A percentile compares a stretch with the other conserved stretches of the same genome.
Evolutionary conservation across 2,888 invertebrate genomes (phyloP).

Genomic region (Sepiola atlantica): DNA sequence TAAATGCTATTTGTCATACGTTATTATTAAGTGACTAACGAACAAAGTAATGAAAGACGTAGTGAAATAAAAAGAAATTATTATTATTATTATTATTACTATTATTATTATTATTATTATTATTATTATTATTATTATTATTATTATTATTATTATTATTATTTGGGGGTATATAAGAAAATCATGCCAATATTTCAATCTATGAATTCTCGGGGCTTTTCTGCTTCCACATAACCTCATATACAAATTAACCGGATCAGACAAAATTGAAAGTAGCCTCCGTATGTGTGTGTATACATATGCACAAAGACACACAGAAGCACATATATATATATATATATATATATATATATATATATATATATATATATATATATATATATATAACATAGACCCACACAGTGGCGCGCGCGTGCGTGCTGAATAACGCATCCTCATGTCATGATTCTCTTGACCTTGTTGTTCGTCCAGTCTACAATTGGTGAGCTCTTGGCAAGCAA

Average conservation of each 20-base stretch:
- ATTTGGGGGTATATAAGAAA: not conserved
- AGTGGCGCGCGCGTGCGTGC: not conserved
- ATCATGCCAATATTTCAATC: not conserved
- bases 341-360: not conserved
- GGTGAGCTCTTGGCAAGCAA: conserved; percentile 34
- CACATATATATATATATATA: not conserved
- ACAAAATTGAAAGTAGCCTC: not conserved
- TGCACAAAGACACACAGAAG: too few species aligned
- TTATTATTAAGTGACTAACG: too few species aligned
- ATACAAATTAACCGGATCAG: not conserved
- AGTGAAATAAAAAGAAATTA: not conserved
- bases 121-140: too few species aligned
- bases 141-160: not conserved
- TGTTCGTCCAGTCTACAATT: conserved; percentile 34
- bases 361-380: not conserved
- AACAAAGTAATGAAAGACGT: not conserved
- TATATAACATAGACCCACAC: not conserved
- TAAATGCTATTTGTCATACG: not conserved
- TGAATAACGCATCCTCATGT: conserved; percentile 33
- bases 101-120: too few species aligned
- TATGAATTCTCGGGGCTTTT: not conserved
- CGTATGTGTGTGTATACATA: not conserved
- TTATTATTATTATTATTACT: too few species aligned
- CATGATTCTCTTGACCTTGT: conserved; percentile 37
- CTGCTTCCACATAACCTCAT: not conserved